Evolutionary conservation across 2,797 vertebrate species (phyloP).

Genomic region (Gephyroberyx darwinii): DNA sequence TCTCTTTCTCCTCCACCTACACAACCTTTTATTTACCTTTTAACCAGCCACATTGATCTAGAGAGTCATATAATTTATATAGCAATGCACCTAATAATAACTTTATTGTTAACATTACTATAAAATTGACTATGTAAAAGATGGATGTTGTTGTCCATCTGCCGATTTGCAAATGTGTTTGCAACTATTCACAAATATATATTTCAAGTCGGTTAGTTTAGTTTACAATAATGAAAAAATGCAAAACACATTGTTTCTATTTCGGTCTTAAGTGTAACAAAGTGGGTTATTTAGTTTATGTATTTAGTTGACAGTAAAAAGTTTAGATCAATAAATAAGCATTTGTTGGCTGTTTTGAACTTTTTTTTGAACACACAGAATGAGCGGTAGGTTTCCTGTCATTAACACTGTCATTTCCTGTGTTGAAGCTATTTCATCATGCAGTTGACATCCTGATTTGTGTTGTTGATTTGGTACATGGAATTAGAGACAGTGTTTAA

Average conservation of each 20-base stretch:
- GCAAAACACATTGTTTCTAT: background rate
- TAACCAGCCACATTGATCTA: constrained; percentile 8
- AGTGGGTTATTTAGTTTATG: background rate
- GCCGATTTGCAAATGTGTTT: background rate
- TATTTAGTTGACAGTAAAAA: constrained; percentile 10
- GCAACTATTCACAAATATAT: background rate
- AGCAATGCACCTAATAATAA: background rate
- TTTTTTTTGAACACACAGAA: constrained; percentile 9
- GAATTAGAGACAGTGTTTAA: constrained; percentile 85
- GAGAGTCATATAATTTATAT: background rate
- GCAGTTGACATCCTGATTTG: constrained; percentile 48
- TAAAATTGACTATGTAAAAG: background rate
- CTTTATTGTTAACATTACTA: background rate
- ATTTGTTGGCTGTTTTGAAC: background rate
- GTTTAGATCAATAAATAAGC: constrained; percentile 2
- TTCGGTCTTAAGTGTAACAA: background rate
- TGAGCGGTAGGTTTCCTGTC: constrained; percentile 11
- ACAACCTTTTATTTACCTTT: background rate
- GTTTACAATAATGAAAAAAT: background rate
- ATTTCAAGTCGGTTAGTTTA: background rate
- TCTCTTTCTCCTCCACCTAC: constrained; percentile 18
- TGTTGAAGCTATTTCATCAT: constrained; percentile 5
- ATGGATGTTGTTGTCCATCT: background rate
- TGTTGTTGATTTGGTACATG: constrained; percentile 75
- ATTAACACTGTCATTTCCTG: constrained; percentile 1